Evolutionary conservation across 2,797 vertebrate genomes (phyloP).

Genomic region (Micropoecilia bifurca): DNA sequence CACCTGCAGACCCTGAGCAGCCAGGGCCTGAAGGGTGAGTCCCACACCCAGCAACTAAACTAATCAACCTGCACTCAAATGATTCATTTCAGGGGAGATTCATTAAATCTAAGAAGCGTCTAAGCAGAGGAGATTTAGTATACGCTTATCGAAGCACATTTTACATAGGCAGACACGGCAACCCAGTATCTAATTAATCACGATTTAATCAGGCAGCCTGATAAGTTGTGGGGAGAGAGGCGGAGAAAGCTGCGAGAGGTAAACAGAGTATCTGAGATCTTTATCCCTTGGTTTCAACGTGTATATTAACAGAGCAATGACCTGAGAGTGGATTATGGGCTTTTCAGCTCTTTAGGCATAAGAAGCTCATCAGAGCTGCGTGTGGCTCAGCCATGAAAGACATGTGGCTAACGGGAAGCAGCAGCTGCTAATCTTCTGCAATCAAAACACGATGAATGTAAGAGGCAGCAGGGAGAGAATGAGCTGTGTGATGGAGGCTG

Average conservation of each 20-base stretch:
- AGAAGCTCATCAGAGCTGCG: constrained; percentile 68
- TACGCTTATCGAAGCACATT: constrained; percentile 20
- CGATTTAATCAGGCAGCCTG: constrained; percentile 65
- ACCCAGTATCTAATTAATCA: constrained; percentile 62
- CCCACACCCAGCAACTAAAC: background rate
- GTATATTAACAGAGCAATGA: constrained; percentile 64
- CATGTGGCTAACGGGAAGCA: constrained; percentile 28
- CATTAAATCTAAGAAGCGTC: background rate
- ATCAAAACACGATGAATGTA: background rate
- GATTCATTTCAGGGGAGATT: background rate
- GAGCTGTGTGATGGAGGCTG: background rate
- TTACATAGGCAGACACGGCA: constrained; percentile 25
- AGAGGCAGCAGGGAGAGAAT: background rate
- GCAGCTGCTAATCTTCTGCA: constrained; percentile 24
- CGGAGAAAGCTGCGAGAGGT: constrained; percentile 38
- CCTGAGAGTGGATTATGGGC: constrained; percentile 80
- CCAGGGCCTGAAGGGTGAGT: constrained; percentile 69
- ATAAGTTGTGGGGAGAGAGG: constrained; percentile 13
- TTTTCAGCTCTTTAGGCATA: constrained; percentile 73
- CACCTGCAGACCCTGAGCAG: constrained; percentile 32
- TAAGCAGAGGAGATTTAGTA: constrained; percentile 12
- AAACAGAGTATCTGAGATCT: constrained; percentile 48
- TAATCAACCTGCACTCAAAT: background rate
- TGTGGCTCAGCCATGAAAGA: constrained; percentile 43
- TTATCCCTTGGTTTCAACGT: constrained; percentile 40